phyloP scores from a whole-genome alignment of 2,888 invertebrate genomes.

The Globia sparganii region DNA sequence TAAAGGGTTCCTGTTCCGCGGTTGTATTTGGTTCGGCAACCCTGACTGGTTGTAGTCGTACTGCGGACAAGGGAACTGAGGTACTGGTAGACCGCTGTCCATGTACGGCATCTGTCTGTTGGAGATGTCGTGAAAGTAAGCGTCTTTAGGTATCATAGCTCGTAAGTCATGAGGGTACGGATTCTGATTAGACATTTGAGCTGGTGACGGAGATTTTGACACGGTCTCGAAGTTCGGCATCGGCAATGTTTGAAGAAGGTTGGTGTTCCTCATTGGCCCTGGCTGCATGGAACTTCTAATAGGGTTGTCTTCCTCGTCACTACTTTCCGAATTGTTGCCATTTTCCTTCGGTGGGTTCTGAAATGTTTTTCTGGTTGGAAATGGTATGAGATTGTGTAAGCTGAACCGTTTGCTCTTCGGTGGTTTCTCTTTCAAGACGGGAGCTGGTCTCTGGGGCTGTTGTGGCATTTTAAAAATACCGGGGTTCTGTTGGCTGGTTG shows the following conservation, averaged over 20 bases:
- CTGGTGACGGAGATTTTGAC: constrained; percentile 85
- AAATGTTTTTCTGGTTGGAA: constrained; percentile 88
- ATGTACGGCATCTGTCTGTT: constrained; percentile 87
- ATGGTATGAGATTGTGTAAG: constrained; percentile 88
- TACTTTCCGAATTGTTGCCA: constrained; percentile 90
- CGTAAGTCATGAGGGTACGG: constrained; percentile 76
- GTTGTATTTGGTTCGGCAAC: constrained; percentile 79
- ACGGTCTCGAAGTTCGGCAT: constrained; percentile 91
- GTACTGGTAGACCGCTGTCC: constrained; percentile 78
- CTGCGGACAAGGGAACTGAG: constrained; percentile 78
- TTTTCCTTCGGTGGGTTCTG: constrained; percentile 87
- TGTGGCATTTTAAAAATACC: constrained; percentile 86
- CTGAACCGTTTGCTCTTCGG: constrained; percentile 88
- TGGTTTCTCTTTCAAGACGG: constrained; percentile 86
- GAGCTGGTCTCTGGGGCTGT: constrained; percentile 87
- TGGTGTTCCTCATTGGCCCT: constrained; percentile 90
- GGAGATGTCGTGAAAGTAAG: constrained; percentile 91
- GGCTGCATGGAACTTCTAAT: constrained; percentile 86
- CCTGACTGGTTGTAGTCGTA: constrained; percentile 83
- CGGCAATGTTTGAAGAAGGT: constrained; percentile 87
- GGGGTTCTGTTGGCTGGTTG: constrained; percentile 74
- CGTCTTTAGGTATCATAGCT: constrained; percentile 90
- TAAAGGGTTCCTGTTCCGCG: constrained; percentile 84
- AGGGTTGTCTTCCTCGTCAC: constrained; percentile 90
- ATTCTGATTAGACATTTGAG: constrained; percentile 72